These are phyloP conservation scores for Poecilia gillii DNA, from an alignment of 2,797 vertebrate genomes.

Conservation along the genomic window DNA sequence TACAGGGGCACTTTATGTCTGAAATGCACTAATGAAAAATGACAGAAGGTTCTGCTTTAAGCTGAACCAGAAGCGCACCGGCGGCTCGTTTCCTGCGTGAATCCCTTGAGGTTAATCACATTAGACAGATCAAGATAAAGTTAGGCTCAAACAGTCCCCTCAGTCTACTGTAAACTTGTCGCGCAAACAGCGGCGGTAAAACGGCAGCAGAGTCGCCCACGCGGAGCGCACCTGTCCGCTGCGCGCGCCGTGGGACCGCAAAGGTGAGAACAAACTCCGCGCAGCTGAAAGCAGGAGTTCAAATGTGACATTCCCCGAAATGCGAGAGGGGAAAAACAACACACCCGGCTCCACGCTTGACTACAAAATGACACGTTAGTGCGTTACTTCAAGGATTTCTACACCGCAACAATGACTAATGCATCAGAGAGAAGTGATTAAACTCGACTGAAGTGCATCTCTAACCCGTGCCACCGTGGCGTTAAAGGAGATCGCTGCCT, in stretches of 20 bases:
- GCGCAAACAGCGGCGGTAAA: background rate
- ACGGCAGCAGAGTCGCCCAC: background rate
- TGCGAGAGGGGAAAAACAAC: background rate
- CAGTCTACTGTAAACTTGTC: conserved; percentile 33
- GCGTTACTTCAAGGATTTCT: background rate
- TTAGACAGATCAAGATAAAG: conserved; percentile 62
- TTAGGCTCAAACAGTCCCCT: conserved; percentile 41
- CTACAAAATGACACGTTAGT: background rate
- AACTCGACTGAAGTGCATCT: conserved; percentile 32
- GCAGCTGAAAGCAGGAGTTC: background rate
- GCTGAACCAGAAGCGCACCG: background rate
- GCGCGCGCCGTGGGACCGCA: conserved; percentile 27
- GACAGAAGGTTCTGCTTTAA: conserved; percentile 25
- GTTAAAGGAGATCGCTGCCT: background rate
- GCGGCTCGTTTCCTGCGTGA: conserved; percentile 10
- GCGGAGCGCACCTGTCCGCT: conserved; percentile 52
- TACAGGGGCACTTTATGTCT: background rate
- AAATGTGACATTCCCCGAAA: background rate
- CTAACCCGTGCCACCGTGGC: background rate
- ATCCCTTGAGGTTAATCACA: conserved; percentile 69
- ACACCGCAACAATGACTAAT: background rate
- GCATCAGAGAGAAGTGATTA: conserved; percentile 2
- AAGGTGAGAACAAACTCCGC: conserved; percentile 33
- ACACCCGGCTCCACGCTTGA: background rate
- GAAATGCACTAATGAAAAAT: conserved; percentile 12